Evolutionary conservation across 2,113 vertebrate genomes (phyloP).

Genomic region (Odontesthes bonariensis): DNA sequence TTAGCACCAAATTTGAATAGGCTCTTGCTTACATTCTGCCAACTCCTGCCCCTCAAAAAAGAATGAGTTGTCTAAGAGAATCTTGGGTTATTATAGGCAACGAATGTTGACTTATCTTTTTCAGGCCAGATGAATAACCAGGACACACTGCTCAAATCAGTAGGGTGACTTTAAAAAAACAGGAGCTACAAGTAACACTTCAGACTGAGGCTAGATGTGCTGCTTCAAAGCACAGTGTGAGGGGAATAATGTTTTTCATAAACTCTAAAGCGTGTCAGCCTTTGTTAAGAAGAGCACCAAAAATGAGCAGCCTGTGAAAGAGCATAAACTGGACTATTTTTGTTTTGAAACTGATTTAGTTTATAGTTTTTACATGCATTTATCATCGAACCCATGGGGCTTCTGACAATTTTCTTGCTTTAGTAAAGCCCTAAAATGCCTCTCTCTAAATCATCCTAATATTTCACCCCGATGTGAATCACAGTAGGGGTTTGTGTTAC

Average conservation of each 20-base stretch:
- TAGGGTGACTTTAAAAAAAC: too few relatives aligned
- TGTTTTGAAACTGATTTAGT: background rate
- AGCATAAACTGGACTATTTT: background rate
- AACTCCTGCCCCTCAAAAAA: too few relatives aligned
- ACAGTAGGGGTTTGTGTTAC: background rate
- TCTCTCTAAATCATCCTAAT: background rate
- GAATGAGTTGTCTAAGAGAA: too few relatives aligned
- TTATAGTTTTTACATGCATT: background rate
- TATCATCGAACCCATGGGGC: background rate
- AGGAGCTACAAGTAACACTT: background rate
- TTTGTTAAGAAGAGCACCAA: background rate
- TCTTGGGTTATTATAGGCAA: too few relatives aligned
- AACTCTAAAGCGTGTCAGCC: background rate
- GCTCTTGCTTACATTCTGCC: too few relatives aligned
- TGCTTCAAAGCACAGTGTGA: too few relatives aligned
- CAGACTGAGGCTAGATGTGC: background rate
- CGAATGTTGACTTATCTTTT: too few relatives aligned
- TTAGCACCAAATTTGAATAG: too few relatives aligned
- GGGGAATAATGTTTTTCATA: too few relatives aligned
- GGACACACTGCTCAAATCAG: too few relatives aligned
- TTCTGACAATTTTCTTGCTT: background rate
- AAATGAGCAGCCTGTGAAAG: too few relatives aligned
- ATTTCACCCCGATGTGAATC: conserved; percentile 2
- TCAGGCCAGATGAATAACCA: too few relatives aligned
- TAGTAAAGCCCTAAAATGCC: conserved; percentile 1